Base-by-base conservation (phyloP, 2,113 vertebrate genomes). In the Nycticorax nycticorax region DNA sequence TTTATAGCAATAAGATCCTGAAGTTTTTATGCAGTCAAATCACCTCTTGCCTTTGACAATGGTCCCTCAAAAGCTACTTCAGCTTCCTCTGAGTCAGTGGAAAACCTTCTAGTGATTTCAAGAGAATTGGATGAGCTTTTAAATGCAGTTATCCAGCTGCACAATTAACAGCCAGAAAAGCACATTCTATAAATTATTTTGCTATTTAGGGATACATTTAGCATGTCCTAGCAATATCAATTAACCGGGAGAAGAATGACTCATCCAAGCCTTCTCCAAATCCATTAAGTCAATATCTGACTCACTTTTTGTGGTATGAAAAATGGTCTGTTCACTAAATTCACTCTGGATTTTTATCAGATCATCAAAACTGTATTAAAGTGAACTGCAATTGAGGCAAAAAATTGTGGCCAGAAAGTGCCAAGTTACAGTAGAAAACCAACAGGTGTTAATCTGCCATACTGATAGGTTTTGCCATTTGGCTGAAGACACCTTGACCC, bases 141-240 rank as follows among this genome's bases (percentile, higher is more conserved):
- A 96, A 94, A 95, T 92, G 86, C 80, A 94, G 92, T 96, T 86
- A 96, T 93, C 95, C 95, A 97, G 96, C 93, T 97, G 94, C 91
- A 97, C 74, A 96, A 96, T 96, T 96, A 95, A 89, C 83, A 97
- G 95, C 74, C 87, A 92, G 95, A 94, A 96, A 97, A 95, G 92
- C 81, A 96, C 86, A 94, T 97, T 96, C 96, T 95, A 95, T 97
- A 97, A 95, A 96, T 96, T 93, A 91, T 95, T 97, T 97, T 8
- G 32, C 95, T 96, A 97, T 96, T 96, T 95, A 94, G 88, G 91
- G 97, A 97, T 85, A 95, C 87, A 89, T 92, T 89, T 91, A 96
- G 89, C 75, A 96, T 96, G 95, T 94, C 86, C 93, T 73, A 92
- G 88, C 63, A 96, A 89, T 89, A 96, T 92, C 91, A 95, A 93